Evolutionary conservation across 2,797 vertebrate species (phyloP).

Genomic region (Bovichtus variegatus): DNA sequence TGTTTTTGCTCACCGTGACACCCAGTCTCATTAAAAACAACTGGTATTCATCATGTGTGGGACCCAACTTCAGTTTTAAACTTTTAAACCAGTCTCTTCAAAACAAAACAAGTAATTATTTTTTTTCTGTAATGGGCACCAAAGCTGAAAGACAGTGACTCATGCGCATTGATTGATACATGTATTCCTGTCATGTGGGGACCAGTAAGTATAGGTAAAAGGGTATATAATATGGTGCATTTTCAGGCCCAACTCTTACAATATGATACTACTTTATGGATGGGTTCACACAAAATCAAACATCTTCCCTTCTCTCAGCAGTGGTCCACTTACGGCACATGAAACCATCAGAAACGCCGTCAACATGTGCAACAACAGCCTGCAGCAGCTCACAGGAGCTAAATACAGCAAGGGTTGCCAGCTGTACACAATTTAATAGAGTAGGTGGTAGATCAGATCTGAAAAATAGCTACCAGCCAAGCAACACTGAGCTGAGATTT

Average conservation of each 20-base stretch:
- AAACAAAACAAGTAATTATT: slow-evolving; percentile 26
- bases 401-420: slow-evolving; percentile 20
- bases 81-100: slow-evolving; percentile 26
- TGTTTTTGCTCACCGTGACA: slow-evolving; percentile 52
- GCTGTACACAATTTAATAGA: slow-evolving; percentile 6
- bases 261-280: slow-evolving; percentile 11
- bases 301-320: slow-evolving; percentile 21
- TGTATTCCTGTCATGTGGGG: slow-evolving; percentile 27
- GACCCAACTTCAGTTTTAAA: slow-evolving; percentile 19
- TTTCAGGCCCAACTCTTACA: slow-evolving; percentile 19
- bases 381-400: slow-evolving; percentile 13
- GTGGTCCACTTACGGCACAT: slow-evolving; percentile 20
- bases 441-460: slow-evolving; percentile 28
- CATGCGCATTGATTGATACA: slow-evolving; percentile 34
- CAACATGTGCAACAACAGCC: slow-evolving; percentile 41
- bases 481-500: slow-evolving; percentile 36
- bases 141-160: slow-evolving; percentile 32
- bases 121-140: slow-evolving; percentile 17
- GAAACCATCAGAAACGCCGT: slow-evolving; percentile 33
- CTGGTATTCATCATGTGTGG: slow-evolving; percentile 48
- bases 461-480: slow-evolving; percentile 28
- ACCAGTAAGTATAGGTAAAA: slow-evolving; percentile 15
- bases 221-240: slow-evolving; percentile 12
- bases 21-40: slow-evolving; percentile 64
- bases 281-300: slow-evolving; percentile 26